phyloP scores from a whole-genome alignment of 2,113 vertebrate genomes.

The Neopipo cinnamomea region DNA sequence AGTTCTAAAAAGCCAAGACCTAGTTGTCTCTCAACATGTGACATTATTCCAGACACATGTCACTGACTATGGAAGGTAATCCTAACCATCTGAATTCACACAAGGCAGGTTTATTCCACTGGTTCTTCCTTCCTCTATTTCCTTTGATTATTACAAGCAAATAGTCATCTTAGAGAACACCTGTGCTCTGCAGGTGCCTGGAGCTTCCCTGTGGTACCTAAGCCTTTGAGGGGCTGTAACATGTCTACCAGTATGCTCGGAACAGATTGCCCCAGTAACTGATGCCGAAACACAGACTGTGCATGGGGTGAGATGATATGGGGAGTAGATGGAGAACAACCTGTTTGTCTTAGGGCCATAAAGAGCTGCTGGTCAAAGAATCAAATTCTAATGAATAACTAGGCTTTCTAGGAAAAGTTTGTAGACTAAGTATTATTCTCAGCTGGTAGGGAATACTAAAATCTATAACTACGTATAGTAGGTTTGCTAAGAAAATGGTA shows the following conservation, averaged over 20 bases:
- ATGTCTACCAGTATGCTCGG: neutral
- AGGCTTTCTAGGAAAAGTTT: neutral
- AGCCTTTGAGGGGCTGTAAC: neutral
- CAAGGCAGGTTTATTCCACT: neutral
- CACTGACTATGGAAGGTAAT: neutral
- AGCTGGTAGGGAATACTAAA: neutral
- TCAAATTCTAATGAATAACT: neutral
- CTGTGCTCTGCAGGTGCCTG: neutral
- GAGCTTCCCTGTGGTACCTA: neutral
- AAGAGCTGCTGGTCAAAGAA: neutral
- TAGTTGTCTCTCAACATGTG: neutral
- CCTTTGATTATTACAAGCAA: neutral
- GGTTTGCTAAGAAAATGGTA: neutral
- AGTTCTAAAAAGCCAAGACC: neutral
- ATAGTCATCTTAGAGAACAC: constrained; percentile 2
- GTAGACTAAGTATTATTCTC: neutral
- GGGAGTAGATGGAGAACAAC: neutral
- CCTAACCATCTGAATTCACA: neutral
- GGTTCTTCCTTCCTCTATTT: neutral
- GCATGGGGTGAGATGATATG: neutral
- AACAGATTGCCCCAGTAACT: constrained; percentile 31
- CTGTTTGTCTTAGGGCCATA: neutral
- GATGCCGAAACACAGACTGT: neutral
- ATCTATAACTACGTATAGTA: neutral
- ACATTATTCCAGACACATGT: neutral